Percentiles rank a stretch among this genome's conserved stretches.
Evolutionary conservation across 2,113 vertebrate species (phyloP).

Genomic region (Fukomys damarensis): DNA sequence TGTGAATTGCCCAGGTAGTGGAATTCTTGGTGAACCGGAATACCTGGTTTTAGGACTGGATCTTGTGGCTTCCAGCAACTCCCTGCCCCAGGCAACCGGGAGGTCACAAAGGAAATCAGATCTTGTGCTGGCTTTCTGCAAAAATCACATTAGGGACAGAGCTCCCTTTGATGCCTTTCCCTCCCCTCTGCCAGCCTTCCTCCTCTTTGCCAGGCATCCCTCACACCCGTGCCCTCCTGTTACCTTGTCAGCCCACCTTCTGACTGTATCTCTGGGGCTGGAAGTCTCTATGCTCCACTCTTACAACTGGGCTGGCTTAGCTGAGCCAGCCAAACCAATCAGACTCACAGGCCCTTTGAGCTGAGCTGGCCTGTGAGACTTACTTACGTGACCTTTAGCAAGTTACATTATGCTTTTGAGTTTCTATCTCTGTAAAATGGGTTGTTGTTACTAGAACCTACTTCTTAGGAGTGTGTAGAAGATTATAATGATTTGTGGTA

Average conservation of each 20-base stretch:
- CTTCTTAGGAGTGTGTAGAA: neutral
- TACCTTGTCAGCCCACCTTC: neutral
- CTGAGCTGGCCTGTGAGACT: neutral
- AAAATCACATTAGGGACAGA: neutral
- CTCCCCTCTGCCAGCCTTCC: neutral
- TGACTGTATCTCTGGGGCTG: neutral
- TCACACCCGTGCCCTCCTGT: neutral
- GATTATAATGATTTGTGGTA: neutral
- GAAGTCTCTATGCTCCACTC: neutral
- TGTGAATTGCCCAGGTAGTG: neutral
- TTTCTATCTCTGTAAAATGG: neutral
- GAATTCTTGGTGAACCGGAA: constrained; percentile 11
- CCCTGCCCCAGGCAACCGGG: constrained; percentile 32
- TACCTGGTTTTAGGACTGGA: neutral
- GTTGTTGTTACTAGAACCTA: neutral
- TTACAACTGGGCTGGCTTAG: neutral
- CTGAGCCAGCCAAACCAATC: neutral
- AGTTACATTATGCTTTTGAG: neutral
- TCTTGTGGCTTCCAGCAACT: neutral
- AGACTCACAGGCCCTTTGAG: neutral
- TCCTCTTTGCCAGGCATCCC: too few species aligned
- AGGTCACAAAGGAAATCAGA: constrained; percentile 64
- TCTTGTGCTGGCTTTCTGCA: neutral
- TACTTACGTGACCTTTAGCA: neutral
- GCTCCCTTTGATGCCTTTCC: neutral